A percentile compares a stretch with the other conserved stretches of the same genome.
Evolutionary conservation across 2,888 invertebrate genomes (phyloP).

Genomic region (Pogonocherus hispidulus): DNA sequence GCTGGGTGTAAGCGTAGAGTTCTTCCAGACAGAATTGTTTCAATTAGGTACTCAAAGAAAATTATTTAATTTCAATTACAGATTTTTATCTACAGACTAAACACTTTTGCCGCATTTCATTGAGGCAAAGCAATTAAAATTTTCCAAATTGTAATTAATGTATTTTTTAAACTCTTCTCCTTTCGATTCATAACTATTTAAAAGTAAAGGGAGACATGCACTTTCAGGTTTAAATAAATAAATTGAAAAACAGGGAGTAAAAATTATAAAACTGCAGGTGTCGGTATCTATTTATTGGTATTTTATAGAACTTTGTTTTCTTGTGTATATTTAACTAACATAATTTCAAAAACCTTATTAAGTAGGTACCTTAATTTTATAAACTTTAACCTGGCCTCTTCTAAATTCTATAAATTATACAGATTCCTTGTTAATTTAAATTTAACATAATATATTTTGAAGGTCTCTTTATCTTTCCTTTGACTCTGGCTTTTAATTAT

Average conservation of each 20-base stretch:
- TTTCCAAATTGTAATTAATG: neutral
- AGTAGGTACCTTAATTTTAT: constrained; percentile 59
- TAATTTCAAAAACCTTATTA: constrained; percentile 33
- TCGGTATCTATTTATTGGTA: neutral
- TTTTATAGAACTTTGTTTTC: neutral
- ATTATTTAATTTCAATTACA: neutral
- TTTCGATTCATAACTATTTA: too few species aligned
- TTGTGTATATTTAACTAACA: neutral
- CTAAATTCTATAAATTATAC: constrained; percentile 53
- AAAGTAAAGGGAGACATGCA: too few species aligned
- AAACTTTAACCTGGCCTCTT: constrained; percentile 53
- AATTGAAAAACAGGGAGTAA: too few species aligned
- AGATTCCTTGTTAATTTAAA: constrained; percentile 57
- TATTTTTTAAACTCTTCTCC: neutral
- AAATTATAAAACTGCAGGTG: too few species aligned
- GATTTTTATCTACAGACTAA: neutral
- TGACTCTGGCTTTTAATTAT: neutral
- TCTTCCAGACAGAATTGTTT: too few species aligned
- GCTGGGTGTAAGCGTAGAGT: too few species aligned
- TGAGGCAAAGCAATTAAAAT: neutral
- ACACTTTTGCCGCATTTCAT: neutral
- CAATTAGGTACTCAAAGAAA: neutral
- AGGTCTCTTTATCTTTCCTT: neutral
- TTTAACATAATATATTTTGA: constrained; percentile 37
- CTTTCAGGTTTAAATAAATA: too few species aligned